phyloP scores from a whole-genome alignment of 2,113 vertebrate species.

The Columbina picui region DNA sequence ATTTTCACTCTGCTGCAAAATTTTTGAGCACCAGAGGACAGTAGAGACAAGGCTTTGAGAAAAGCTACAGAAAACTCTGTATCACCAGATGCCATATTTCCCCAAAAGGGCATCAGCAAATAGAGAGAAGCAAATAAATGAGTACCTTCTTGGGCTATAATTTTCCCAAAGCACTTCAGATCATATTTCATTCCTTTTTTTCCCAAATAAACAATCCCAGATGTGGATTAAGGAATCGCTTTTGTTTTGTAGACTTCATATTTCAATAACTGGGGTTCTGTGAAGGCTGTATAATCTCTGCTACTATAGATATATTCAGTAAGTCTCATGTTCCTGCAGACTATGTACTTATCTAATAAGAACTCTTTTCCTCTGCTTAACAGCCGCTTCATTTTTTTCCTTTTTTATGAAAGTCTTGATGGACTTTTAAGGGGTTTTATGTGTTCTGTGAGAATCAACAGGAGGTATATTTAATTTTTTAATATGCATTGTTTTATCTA shows the following conservation, averaged over 20 bases:
- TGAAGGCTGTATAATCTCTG: not conserved
- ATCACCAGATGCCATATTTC: not conserved
- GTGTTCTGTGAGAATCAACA: not conserved
- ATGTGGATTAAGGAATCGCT: not conserved
- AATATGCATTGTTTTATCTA: not conserved
- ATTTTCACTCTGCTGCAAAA: slow-evolving; percentile 8
- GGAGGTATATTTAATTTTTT: not conserved
- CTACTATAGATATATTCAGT: not conserved
- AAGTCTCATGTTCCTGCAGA: not conserved
- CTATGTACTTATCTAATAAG: not conserved
- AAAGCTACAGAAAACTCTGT: not conserved
- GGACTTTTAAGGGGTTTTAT: not conserved
- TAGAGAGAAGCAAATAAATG: not conserved
- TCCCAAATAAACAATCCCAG: not conserved
- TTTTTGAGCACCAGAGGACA: slow-evolving; percentile 39
- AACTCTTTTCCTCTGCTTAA: not conserved
- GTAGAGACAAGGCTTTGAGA: slow-evolving; percentile 37
- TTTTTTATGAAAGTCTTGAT: not conserved
- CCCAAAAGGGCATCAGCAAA: not conserved
- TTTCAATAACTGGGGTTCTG: not conserved
- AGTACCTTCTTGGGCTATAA: not conserved
- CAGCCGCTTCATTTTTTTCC: not conserved
- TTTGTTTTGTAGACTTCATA: not conserved
- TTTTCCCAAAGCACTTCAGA: not conserved
- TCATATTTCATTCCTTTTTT: not conserved